Evolutionary conservation across 1,140 invertebrate genomes (phyloP), one percentile per base, ranked within the genome.

Genomic region (Wiebesia pumilae): DNA sequence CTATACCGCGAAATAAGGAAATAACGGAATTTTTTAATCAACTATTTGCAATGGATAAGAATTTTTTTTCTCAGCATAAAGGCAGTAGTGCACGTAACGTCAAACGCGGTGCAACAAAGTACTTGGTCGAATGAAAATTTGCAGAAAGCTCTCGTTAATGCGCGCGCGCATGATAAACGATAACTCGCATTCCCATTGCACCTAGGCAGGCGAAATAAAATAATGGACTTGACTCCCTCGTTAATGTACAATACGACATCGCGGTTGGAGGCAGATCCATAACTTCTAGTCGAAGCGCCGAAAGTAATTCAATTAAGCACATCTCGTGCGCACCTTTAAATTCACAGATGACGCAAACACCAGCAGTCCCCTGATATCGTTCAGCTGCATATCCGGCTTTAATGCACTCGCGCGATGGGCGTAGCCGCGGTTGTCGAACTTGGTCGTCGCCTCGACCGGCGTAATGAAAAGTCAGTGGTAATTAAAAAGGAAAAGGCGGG

Each of bases 281-380:
- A n/a, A 43, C 38, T n/a, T 24, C 38, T 10, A 21, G 38, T 12
- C 33, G 71, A 75, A 38, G 33, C 71, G 38, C 24, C 38, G 16
- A n/a, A 75, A 24, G 16, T 38, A 38, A 71, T 71, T 71, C 69
- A 24, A 71, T 71, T 38, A 71, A 38, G 7, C 21, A 14, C 16
- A 40, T n/a, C 21, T 24, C 21, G 65, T 7, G 35, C 9, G 16
- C 38, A 24, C 38, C 71, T 75, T 75, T 75, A 75, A 43, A 43
- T 75, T 75, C 71, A n/a, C 71, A 21, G 71, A 75, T 75, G 71
- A 75, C 71, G 71, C 38, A 75, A 43, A 40, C 24, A 4, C 24
- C 24, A 24, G 1, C 33, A 1, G 4, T 65, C 3, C 16, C 69
- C 38, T 40, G 30, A n/a, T 43, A 1, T 12, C 38, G 71, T 14